A percentile compares a stretch with the other conserved stretches of the same genome.
Evolutionary conservation across 2,888 invertebrate species (phyloP).

Genomic region (Strigamia maritima): DNA sequence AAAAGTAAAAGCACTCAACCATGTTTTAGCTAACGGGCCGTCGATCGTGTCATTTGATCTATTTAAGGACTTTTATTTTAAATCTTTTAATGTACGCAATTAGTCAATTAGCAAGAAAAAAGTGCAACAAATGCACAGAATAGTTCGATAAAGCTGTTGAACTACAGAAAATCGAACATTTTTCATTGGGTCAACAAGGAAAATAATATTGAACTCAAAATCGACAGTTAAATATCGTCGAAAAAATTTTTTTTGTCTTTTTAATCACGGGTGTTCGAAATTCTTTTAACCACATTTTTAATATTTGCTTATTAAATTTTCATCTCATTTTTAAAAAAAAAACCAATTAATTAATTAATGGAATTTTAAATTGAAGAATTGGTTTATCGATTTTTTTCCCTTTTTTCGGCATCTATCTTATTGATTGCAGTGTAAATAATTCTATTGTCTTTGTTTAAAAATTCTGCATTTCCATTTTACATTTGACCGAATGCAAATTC

Average conservation of each 20-base stretch:
- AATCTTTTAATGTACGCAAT: not conserved
- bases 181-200: no score
- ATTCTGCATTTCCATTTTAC: not conserved
- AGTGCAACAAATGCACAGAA: no score
- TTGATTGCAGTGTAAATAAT: slow-evolving; percentile 6
- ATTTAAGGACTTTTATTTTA: not conserved
- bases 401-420: not conserved
- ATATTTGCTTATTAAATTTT: not conserved
- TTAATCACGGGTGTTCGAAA: no score
- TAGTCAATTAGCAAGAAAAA: no score
- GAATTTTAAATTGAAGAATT: not conserved
- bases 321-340: not conserved
- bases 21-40: not conserved
- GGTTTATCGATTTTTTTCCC: not conserved
- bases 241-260: no score
- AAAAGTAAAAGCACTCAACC: not conserved
- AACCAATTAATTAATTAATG: not conserved
- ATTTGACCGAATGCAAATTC: not conserved
- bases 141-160: no score
- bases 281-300: no score
- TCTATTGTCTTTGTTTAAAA: not conserved
- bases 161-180: no score
- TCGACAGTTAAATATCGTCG: no score
- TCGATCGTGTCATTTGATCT: not conserved
- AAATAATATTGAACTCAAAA: no score